Conservation (phyloP, 2,113 vertebrate species). For the Rhinopithecus roxellana region DNA sequence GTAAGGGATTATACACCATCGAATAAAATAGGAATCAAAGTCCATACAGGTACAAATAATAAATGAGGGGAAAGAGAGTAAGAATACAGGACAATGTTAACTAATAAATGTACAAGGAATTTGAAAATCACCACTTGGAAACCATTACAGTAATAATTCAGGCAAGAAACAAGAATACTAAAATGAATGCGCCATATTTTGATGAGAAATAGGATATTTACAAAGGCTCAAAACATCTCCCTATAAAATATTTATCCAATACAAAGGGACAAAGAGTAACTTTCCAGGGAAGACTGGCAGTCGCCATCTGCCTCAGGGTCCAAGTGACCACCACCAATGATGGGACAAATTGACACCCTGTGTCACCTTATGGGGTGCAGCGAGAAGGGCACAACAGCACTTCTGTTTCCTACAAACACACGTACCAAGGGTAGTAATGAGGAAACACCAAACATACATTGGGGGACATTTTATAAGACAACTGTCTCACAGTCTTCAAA, state of each 20-base stretch:
- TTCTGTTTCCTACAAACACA: neutral
- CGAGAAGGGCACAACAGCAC: neutral
- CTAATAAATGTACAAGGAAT: neutral
- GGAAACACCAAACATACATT: neutral
- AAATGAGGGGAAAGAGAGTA: neutral
- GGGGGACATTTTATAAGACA: neutral
- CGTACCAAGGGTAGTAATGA: neutral
- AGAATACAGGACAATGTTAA: neutral
- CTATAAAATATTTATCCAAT: neutral
- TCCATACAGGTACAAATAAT: neutral
- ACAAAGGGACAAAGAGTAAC: neutral
- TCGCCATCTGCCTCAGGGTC: neutral
- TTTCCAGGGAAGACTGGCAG: neutral
- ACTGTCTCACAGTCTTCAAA: neutral
- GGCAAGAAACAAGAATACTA: neutral
- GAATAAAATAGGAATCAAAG: neutral
- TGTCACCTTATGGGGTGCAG: neutral
- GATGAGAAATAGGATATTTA: neutral
- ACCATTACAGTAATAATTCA: neutral
- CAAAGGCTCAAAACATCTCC: neutral
- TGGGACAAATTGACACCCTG: rapidly evolving
- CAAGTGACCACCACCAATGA: neutral
- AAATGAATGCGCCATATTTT: neutral
- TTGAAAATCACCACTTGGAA: neutral
- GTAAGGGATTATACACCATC: neutral